phyloP scores from a whole-genome alignment of 2,113 vertebrate genomes.

The Rhizomys pruinosus region DNA sequence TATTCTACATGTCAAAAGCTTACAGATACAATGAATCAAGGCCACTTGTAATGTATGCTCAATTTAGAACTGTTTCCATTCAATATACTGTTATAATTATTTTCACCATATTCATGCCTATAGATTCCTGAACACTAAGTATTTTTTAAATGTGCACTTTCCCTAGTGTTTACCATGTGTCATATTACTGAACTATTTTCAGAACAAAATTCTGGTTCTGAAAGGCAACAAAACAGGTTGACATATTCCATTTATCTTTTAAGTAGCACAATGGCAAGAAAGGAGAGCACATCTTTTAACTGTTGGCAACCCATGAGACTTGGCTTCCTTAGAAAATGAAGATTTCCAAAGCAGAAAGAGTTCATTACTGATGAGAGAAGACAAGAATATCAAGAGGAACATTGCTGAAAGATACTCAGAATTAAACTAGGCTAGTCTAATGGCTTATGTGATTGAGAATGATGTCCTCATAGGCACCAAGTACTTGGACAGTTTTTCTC shows the following conservation, averaged over 20 bases:
- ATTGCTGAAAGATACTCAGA: background rate
- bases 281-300: background rate
- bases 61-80: background rate
- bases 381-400: background rate
- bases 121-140: background rate
- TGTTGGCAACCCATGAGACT: background rate
- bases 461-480: no score
- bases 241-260: background rate
- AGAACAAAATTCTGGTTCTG: slow-evolving; percentile 14
- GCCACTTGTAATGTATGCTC: rapidly evolving
- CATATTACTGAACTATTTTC: background rate
- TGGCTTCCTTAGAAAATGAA: background rate
- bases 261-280: background rate
- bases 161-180: background rate
- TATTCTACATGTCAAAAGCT: background rate
- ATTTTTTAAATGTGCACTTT: background rate
- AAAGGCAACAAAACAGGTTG: background rate
- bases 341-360: background rate
- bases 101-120: background rate
- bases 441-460: no score
- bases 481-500: no score
- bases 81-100: background rate
- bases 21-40: no score
- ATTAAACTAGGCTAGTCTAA: background rate
- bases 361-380: background rate